Evolutionary conservation across 1,140 invertebrate species (phyloP).

Genomic region (Drosophila setifemur): DNA sequence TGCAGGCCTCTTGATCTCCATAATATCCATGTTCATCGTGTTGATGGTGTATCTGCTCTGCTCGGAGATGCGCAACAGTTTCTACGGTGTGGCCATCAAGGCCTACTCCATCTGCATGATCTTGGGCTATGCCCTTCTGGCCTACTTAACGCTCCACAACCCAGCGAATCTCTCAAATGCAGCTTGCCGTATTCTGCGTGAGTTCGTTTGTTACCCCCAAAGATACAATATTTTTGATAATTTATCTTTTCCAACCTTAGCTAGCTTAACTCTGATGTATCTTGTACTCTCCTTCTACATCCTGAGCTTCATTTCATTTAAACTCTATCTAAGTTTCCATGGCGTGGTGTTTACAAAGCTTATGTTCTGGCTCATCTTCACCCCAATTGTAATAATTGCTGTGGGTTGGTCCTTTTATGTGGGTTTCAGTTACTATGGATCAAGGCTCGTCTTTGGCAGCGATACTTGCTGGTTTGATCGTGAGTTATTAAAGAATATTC

Average conservation of each 20-base stretch:
- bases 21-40: slow-evolving; percentile 74
- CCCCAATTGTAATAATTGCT: slow-evolving; percentile 60
- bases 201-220: too few species aligned
- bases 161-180: slow-evolving; percentile 53
- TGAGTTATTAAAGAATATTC: slow-evolving; percentile 26
- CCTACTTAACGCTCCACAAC: slow-evolving; percentile 64
- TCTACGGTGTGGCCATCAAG: slow-evolving; percentile 75
- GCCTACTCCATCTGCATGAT: slow-evolving; percentile 69
- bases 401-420: slow-evolving; percentile 70
- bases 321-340: slow-evolving; percentile 72
- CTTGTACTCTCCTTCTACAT: slow-evolving; percentile 75
- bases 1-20: slow-evolving; percentile 67
- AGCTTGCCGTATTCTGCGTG: slow-evolving; percentile 66
- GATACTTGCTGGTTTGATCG: slow-evolving; percentile 80
- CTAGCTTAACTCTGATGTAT: slow-evolving; percentile 57
- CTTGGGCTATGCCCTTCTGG: slow-evolving; percentile 67
- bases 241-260: slow-evolving; percentile 8
- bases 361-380: slow-evolving; percentile 77
- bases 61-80: slow-evolving; percentile 74
- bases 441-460: slow-evolving; percentile 55
- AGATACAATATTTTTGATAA: too few species aligned
- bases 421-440: slow-evolving; percentile 51
- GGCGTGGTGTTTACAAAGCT: slow-evolving; percentile 70
- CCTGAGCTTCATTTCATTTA: slow-evolving; percentile 72
- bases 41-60: slow-evolving; percentile 70